Base-by-base conservation (phyloP, 2,113 vertebrate species). In the Mesembrinibis cayennensis region DNA sequence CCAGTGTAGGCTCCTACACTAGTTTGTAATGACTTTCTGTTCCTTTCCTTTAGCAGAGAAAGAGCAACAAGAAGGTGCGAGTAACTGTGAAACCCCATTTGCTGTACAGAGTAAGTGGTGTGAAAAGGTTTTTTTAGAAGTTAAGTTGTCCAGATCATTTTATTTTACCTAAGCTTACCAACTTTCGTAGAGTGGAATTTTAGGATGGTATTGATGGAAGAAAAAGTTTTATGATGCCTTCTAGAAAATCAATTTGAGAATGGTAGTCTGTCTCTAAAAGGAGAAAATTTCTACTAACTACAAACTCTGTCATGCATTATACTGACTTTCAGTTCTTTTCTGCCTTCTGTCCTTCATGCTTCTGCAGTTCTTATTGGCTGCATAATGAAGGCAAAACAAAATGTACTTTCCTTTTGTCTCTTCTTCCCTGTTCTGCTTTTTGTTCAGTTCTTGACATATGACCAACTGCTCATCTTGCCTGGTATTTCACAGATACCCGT, bases 81-180 rank as follows among this genome's bases (percentile, higher is more conserved):
- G 99, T 99, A 74, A 99, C 99, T 13, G 99, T 99, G 91, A 99
- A 99, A 93, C 99, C 99, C 78, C 99, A 99, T 93, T 98, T 99
- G 74, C 98, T 99, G 40, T 99, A 99, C 97, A 98, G 99, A 97
- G 99, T 99, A 97, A 98, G 99, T 98, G 55, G 72, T 53, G 7
- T 53, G 6, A 92, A 44, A 29, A 26, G 36, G 13, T 56, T 12
- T 38, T 11, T 38, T 53, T 25, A 21, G 3, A 45, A 15, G 10
- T 32, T 47, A 29, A 49, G 29, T 79, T 84, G 10, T 55, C 20
- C 12, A 65, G 32, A 49, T 81, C 3, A 5, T 56, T 13, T 66
- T 87, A 20, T 80, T 92, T 92, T 67, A 50, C 13, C 4, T 49
- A 69, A 84, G 22, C 7, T 20, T 70, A 47, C 13, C 55, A 84